Base-by-base conservation (phyloP, 1,140 invertebrate genomes). In the Halictus rubicundus region DNA sequence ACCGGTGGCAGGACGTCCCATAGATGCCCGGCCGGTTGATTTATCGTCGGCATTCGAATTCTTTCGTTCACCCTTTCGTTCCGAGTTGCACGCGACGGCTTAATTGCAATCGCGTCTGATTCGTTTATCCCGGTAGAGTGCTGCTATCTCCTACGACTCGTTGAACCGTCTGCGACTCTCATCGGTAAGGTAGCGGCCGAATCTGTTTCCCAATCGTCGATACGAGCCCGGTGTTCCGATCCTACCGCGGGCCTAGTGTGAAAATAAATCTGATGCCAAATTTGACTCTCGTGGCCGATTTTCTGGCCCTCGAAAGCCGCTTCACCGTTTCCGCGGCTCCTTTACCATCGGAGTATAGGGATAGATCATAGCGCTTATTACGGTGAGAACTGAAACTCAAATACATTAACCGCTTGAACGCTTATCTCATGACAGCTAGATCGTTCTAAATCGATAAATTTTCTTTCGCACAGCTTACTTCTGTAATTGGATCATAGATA, bases 131-230 rank as follows among this genome's bases (percentile, higher is more conserved):
- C 69, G 68, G 74, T 78, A 75, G 25, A 39, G 84, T 85, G 84
- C 84, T 85, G 84, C 84, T 85, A 85, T 81, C 84, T 85, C 83
- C 37, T 72, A 85, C 27, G 49, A 7, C 25, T 3, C 14, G 19
- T 16, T 46, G 52, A 73, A 84, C 32, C 46, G 46, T 63, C 52
- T 68, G 46, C 37, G 10, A 59, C 52, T 71, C 54, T 64, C 16
- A 81, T 84, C 83, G 83, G 80, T 85, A 85, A 85, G 76, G 66
- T 54, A 85, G 83, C 27, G 76, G 37, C 60, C 70, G 69, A 46
- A 69, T 66, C 52, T 37, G 7, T 23, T 80, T 71, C 27, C 68
- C 39, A 54, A 70, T 72, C 23, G 54, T 75, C 60, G 60, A 65
- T 70, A 83, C n/a, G 65, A 78, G 32, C n/a, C 39, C 19, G 27